Evolutionary conservation across 1,140 invertebrate species (phyloP), one percentile per base, ranked within the genome.

Genomic region (Listronotus oregonensis): DNA sequence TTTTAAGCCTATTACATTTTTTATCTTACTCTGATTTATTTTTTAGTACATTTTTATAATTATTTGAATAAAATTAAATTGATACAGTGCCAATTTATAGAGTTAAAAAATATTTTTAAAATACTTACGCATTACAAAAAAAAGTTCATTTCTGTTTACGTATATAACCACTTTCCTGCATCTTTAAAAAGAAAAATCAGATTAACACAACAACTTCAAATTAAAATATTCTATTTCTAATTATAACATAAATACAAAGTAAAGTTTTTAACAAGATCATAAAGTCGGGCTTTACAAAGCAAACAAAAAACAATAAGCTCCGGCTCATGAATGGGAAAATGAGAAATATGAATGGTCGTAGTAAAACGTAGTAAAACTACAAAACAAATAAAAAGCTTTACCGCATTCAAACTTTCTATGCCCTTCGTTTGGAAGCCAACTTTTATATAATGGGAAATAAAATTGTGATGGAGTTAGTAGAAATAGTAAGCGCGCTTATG

Each of bases 341-440:
- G 74, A 68, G 67, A 73, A 71, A 71, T 76, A 76, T 76, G 74
- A 76, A 67, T 73, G 59, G 57, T 32, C 66, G 71, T 73, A 74
- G 74, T 74, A 73, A 66, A 73, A 71, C 74, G 74, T 76, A 76
- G 74, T 76, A 76, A 76, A 76, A 76, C 74, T 74, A 76, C 74
- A 76, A 76, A 76, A 74, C 73, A 76, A 76, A 76, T 76, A 76
- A 76, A 76, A 76, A 73, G 55, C 67, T 71, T 69, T 62, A 73
- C 64, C 66, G 64, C 72, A 69, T 74, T 76, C 70, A 60, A 73
- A 67, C 71, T 76, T 64, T 70, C 70, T 74, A 71, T 62, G 52
- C 64, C 32, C 51, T 50, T 66, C 60, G 60, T 65, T 66, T 55
- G 56, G 68, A 56, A 65, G 63, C 63, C 63, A 65, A 65, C 63